Percentiles rank a stretch among this genome's conserved stretches.
Evolutionary conservation across 2,888 invertebrate genomes (phyloP).

Genomic region (Drosophila eohydei): DNA sequence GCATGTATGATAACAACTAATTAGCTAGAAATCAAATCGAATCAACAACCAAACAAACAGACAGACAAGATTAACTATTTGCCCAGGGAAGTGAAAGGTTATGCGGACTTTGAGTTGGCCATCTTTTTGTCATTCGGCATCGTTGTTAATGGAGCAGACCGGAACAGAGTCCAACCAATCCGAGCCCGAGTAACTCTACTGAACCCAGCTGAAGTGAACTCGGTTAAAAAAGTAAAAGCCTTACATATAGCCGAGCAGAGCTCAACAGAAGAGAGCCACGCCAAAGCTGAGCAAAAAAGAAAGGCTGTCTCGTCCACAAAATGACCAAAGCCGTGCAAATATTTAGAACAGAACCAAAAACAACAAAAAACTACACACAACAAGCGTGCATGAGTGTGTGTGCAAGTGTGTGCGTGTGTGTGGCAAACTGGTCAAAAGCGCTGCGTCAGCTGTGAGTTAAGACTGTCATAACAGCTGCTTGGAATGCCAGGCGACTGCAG

Average conservation of each 20-base stretch:
- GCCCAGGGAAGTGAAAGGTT: slow-evolving; percentile 59
- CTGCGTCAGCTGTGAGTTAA: slow-evolving; percentile 50
- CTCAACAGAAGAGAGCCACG: slow-evolving; percentile 11
- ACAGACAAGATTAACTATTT: slow-evolving; percentile 26
- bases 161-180: slow-evolving; percentile 31
- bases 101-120: slow-evolving; percentile 19
- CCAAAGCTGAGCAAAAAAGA: slow-evolving; percentile 33
- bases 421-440: slow-evolving; percentile 38
- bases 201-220: slow-evolving; percentile 11
- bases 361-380: slow-evolving; percentile 16
- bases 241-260: slow-evolving; percentile 1
- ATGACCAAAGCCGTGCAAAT: slow-evolving; percentile 56
- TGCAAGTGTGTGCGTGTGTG: slow-evolving; percentile 19
- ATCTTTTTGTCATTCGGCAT: slow-evolving; percentile 11
- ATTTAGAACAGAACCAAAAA: slow-evolving; percentile 63
- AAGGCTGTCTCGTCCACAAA: slow-evolving; percentile 40
- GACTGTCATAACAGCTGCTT: slow-evolving; percentile 50
- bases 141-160: slow-evolving; percentile 29
- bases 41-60: slow-evolving; percentile 34
- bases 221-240: slow-evolving; percentile 53
- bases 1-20: slow-evolving; percentile 70
- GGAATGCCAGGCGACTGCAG: slow-evolving; percentile 18
- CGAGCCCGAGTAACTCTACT: slow-evolving; percentile 3
- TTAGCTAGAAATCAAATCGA: slow-evolving; percentile 72
- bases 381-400: slow-evolving; percentile 2